Conservation (phyloP, 2,888 invertebrate species). For the Chloroclystis v-ata region DNA sequence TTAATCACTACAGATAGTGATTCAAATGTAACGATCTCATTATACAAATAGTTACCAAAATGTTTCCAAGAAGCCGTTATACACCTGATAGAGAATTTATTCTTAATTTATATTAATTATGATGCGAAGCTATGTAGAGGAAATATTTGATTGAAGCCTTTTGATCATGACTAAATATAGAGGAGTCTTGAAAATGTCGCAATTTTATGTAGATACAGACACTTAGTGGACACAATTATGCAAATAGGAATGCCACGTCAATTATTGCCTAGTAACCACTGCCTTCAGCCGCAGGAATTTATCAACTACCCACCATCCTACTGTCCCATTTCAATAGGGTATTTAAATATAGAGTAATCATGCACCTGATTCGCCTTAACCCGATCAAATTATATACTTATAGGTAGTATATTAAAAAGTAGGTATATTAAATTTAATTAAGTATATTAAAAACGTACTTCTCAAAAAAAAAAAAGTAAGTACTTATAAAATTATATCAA, state of each 20-base stretch:
- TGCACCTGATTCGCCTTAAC: background rate
- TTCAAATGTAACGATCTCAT: slow-evolving; percentile 16
- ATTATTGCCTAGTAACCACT: slow-evolving; percentile 69
- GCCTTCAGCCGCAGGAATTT: slow-evolving; percentile 63
- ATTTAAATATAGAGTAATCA: too few relatives aligned
- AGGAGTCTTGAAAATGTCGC: slow-evolving; percentile 64
- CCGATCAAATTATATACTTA: too few relatives aligned
- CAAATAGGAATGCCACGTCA: slow-evolving; percentile 59
- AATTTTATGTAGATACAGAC: slow-evolving; percentile 74
- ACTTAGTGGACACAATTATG: slow-evolving; percentile 72
- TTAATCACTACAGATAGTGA: background rate
- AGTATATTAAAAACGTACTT: too few relatives aligned
- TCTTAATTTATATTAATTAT: slow-evolving; percentile 45
- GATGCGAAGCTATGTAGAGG: slow-evolving; percentile 31
- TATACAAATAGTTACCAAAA: slow-evolving; percentile 14
- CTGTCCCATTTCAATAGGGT: background rate
- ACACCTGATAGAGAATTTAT: slow-evolving; percentile 31
- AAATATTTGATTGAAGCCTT: slow-evolving; percentile 44
- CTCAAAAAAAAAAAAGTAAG: too few relatives aligned
- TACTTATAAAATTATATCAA: too few relatives aligned
- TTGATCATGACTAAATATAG: slow-evolving; percentile 60
- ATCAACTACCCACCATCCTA: slow-evolving; percentile 38
- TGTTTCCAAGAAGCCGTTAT: slow-evolving; percentile 31
- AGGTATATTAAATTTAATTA: too few relatives aligned
- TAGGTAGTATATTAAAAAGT: too few relatives aligned